Evolutionary conservation across 1,140 invertebrate genomes (phyloP), one percentile per base, ranked within the genome.

Genomic region (Chymomyza costata): DNA sequence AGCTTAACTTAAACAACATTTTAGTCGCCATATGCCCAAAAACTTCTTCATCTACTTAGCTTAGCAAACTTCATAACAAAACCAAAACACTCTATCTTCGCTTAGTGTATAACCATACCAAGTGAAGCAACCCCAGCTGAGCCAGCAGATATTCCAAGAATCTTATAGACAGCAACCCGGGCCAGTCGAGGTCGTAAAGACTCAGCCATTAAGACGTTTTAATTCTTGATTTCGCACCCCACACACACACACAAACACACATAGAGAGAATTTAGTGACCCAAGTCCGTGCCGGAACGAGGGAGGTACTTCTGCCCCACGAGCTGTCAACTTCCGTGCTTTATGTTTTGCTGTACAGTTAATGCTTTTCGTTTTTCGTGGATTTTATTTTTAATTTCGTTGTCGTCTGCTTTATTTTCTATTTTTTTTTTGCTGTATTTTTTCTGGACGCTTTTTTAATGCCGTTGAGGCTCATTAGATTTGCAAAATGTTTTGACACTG

Each of bases 391-490:
- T 64, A 67, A 55, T 78, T 78, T 82, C 48, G 57, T 68, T 48
- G 34, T 14, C n/a, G 34, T 49, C 10, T 16, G 11, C 13, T 5
- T 13, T 7, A 6, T 28, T 49, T 14, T 49, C 46, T 37, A 17
- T 21, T 6, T 34, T 35, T 49, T 38, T 38, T 49, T 16, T 15
- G 46, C 17, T n/a, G 10, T 25, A 3, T 25, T 3, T 8, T 25
- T 61, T 65, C 62, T 52, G 39, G n/a, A n/a, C 41, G 44, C 51
- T 45, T 66, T 63, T 80, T 80, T 80, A 82, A 82, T 82, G 80
- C 80, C 80, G 80, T 76, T 62, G 61, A 76, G 80, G 80, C 80
- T 83, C 80, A 83, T 83, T 83, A 83, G 73, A 83, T 80, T 74
- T 80, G 80, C 80, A 70, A 71, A 83, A 80, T 83, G 73, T 76